A percentile compares a stretch with the other conserved stretches of the same genome.
Evolutionary conservation across 2,888 invertebrate genomes (phyloP).

Genomic region (Protophormia terraenovae): DNA sequence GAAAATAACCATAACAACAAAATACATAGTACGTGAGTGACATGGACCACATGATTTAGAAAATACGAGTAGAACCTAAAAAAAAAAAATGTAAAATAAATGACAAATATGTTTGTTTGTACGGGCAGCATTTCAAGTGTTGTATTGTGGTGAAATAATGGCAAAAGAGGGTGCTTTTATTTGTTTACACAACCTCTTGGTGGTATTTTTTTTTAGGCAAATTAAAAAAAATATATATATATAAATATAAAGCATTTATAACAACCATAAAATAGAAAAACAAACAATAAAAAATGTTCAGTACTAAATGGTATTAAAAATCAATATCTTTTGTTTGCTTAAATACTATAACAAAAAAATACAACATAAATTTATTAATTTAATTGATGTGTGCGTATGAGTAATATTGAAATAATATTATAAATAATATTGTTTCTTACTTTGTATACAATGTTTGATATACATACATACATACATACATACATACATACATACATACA

Average conservation of each 20-base stretch:
- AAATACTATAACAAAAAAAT: not conserved
- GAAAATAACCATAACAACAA: not conserved
- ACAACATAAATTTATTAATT: not conserved
- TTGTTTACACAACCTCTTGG: not conserved
- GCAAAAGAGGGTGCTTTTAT: not conserved
- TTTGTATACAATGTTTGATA: too few relatives aligned
- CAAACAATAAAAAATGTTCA: not conserved
- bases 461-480: too few relatives aligned
- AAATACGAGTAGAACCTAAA: not conserved
- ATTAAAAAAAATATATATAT: too few relatives aligned
- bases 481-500: too few relatives aligned
- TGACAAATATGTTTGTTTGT: not conserved
- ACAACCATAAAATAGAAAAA: not conserved
- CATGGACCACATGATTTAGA: not conserved
- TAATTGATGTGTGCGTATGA: not conserved
- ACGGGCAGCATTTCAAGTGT: not conserved
- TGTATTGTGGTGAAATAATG: not conserved
- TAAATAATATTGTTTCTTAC: too few relatives aligned
- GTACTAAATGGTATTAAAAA: not conserved
- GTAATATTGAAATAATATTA: not conserved
- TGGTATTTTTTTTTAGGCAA: not conserved
- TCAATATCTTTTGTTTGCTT: not conserved
- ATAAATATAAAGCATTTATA: too few relatives aligned
- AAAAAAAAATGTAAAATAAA: not conserved
- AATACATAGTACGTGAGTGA: slow-evolving; percentile 11